phyloP scores from a whole-genome alignment of 53 echinoderm and acorn worm species.

The Patiria pectinifera region DNA sequence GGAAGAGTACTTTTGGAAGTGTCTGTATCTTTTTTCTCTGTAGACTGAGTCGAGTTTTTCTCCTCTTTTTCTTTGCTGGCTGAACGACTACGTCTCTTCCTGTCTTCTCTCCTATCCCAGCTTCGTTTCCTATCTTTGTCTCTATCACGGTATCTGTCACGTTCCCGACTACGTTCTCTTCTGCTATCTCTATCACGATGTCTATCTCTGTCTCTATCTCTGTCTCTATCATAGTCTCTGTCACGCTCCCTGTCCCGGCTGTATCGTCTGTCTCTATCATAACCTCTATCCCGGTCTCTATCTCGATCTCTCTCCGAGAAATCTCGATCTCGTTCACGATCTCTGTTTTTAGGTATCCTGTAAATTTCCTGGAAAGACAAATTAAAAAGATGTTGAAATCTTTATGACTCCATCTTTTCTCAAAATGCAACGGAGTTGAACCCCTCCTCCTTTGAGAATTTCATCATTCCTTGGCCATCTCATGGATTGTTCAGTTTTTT shows the following conservation, averaged over 20 bases:
- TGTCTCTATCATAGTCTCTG: conserved; percentile 60
- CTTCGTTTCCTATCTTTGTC: conserved; percentile 69
- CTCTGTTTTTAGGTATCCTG: conserved; percentile 94
- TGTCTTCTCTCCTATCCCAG: conserved; percentile 73
- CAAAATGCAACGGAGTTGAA: no score
- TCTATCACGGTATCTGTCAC: conserved; percentile 58
- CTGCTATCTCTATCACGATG: conserved; percentile 72
- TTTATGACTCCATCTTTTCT: not conserved
- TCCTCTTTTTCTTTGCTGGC: conserved; percentile 77
- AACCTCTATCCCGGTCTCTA: conserved; percentile 71
- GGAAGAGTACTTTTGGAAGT: conserved; percentile 69
- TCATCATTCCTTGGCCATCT: not conserved
- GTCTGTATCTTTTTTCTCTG: conserved; percentile 66
- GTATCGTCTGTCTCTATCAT: conserved; percentile 68
- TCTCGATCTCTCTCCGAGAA: conserved; percentile 69
- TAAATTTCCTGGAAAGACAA: conserved; percentile 82
- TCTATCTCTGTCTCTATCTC: conserved; percentile 77
- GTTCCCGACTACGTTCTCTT: conserved; percentile 80
- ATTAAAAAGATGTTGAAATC: not conserved
- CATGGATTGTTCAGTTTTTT: no score
- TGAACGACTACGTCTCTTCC: conserved; percentile 76
- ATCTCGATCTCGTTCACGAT: conserved; percentile 75
- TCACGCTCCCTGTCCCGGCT: conserved; percentile 73
- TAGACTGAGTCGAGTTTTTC: conserved; percentile 33
- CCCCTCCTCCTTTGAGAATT: not conserved